phyloP scores from a whole-genome alignment of 2,113 vertebrate genomes.

The Ranitomeya variabilis region DNA sequence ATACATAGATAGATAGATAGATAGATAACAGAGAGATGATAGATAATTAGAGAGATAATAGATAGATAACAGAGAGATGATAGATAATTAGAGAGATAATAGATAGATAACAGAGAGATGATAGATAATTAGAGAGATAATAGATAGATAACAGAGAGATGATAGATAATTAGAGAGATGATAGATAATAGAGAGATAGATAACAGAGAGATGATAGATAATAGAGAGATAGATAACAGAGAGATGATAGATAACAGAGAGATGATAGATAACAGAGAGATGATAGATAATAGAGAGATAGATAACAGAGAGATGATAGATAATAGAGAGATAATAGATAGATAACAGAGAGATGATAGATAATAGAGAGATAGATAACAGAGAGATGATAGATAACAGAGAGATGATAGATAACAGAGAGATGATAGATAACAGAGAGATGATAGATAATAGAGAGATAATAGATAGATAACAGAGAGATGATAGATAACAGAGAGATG shows the following conservation, averaged over 20 bases:
- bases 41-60: neutral
- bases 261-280: too few species aligned
- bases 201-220: neutral
- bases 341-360: too few species aligned
- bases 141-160: neutral
- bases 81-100: conserved; percentile 10
- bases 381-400: too few species aligned
- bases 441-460: too few species aligned
- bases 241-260: neutral
- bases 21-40: neutral
- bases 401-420: too few species aligned
- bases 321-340: too few species aligned
- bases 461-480: neutral
- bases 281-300: too few species aligned
- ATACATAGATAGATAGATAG: neutral
- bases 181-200: neutral
- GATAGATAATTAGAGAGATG: neutral
- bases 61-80: neutral
- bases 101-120: neutral
- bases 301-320: too few species aligned
- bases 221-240: neutral
- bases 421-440: too few species aligned
- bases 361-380: neutral
- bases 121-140: neutral
- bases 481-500: neutral